These are phyloP conservation scores for Liposcelis brunnea DNA, from an alignment of 2,888 invertebrate genomes.

Conservation along the genomic window DNA sequence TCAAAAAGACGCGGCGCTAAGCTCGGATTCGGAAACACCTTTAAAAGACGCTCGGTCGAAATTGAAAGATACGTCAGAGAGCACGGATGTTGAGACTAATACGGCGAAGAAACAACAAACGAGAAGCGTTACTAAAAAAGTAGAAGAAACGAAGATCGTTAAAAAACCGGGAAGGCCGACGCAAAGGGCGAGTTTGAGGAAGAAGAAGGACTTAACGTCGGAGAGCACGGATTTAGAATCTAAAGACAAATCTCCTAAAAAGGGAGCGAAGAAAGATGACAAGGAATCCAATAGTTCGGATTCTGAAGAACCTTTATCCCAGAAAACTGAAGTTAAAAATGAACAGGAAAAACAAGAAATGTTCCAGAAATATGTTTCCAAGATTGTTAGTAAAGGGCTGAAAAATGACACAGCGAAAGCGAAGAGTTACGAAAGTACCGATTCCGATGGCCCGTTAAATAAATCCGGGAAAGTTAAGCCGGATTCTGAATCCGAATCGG, in stretches of 20 bases:
- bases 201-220: constrained; percentile 16
- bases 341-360: no score
- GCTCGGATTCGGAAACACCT: background rate
- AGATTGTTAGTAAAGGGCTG: no score
- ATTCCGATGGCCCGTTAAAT: background rate
- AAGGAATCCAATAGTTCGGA: background rate
- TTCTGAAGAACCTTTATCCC: background rate
- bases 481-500: constrained; percentile 3
- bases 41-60: background rate
- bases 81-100: background rate
- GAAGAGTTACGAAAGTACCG: background rate
- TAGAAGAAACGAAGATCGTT: background rate
- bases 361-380: no score
- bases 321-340: no score
- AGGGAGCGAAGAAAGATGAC: background rate
- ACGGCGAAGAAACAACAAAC: background rate
- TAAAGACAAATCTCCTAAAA: no score
- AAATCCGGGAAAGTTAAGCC: background rate
- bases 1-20: background rate
- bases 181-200: constrained; percentile 8
- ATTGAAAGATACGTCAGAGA: background rate
- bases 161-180: background rate
- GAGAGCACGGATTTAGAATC: no score
- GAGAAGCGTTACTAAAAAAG: background rate
- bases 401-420: no score